Evolutionary conservation across 2,797 vertebrate genomes (phyloP).

Genomic region (Psittacula echo): DNA sequence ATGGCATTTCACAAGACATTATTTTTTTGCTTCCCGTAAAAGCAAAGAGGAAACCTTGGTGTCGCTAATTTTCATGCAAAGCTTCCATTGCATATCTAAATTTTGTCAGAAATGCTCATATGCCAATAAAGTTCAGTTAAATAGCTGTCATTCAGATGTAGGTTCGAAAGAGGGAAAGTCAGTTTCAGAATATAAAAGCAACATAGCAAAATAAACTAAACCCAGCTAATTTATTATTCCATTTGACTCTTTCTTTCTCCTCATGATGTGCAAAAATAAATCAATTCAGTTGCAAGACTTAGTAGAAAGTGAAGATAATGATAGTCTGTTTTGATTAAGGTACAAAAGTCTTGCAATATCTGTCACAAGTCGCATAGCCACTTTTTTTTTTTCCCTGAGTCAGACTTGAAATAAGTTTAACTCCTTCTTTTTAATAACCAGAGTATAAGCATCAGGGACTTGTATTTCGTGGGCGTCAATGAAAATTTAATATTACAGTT

Average conservation of each 20-base stretch:
- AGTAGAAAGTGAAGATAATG: background rate
- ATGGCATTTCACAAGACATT: background rate
- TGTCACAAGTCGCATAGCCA: background rate
- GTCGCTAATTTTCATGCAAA: slow-evolving; percentile 16
- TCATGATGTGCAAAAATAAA: slow-evolving; percentile 25
- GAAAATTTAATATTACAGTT: background rate
- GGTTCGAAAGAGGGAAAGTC: background rate
- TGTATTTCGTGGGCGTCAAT: background rate
- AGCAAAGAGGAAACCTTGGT: background rate
- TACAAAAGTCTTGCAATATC: background rate
- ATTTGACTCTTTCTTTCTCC: slow-evolving; percentile 8
- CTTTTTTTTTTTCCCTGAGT: background rate
- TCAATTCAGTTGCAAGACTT: background rate
- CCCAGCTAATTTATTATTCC: background rate
- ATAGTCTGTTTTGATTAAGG: background rate
- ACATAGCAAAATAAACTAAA: slow-evolving; percentile 7
- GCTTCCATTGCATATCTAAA: background rate
- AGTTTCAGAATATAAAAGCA: slow-evolving; percentile 8
- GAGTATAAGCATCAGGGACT: background rate
- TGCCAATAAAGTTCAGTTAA: background rate
- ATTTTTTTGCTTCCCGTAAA: background rate
- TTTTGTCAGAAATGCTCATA: slow-evolving; percentile 16
- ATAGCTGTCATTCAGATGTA: background rate
- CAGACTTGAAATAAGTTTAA: slow-evolving; percentile 17
- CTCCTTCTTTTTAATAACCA: background rate